Conservation (phyloP, 2,113 vertebrate genomes). For the Mirza zaza region DNA sequence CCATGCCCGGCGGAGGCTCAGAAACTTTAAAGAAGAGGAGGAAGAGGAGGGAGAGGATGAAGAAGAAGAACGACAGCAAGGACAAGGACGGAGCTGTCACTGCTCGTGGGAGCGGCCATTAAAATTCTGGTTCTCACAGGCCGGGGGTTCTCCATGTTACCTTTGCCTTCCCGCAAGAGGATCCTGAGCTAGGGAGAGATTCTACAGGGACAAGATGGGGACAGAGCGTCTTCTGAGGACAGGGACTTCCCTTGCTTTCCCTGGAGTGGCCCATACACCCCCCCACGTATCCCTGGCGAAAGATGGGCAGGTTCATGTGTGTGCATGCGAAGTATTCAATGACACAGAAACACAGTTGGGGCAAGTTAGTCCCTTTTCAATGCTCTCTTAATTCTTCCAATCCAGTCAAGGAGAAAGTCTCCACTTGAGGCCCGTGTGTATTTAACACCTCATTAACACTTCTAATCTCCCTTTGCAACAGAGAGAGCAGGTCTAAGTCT, state of each 20-base stretch:
- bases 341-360: background rate
- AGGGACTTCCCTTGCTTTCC: background rate
- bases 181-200: background rate
- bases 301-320: no score
- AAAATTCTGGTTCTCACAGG: background rate
- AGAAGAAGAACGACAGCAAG: background rate
- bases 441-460: conserved; percentile 12
- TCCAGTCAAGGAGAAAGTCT: background rate
- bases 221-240: background rate
- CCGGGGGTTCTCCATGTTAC: background rate
- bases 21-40: background rate
- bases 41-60: background rate
- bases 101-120: background rate
- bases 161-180: background rate
- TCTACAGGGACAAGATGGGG: no score
- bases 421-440: background rate
- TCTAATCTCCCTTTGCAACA: background rate
- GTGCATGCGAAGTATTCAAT: background rate
- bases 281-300: background rate
- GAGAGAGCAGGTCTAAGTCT: conserved; percentile 2
- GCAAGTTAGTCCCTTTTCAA: background rate
- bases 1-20: background rate
- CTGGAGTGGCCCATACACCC: background rate
- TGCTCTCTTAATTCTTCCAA: background rate
- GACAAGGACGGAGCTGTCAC: background rate